phyloP scores from a whole-genome alignment of 37 sponge, comb jelly and placozoan species.

The Haliclona indistincta region DNA sequence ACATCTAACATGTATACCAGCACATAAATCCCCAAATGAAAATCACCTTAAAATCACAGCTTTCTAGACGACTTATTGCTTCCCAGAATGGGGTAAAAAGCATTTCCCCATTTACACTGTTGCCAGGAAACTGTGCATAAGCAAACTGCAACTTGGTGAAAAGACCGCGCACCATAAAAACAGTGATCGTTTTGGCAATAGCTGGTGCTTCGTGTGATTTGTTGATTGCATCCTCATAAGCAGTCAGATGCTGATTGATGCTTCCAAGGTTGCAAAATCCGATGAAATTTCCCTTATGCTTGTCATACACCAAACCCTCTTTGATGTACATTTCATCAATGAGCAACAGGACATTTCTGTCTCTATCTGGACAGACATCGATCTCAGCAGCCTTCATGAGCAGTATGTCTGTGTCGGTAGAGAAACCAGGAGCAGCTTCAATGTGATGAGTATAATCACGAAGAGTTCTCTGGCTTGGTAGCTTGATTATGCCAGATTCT shows the following conservation, averaged over 20 bases:
- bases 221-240: constrained; percentile 1
- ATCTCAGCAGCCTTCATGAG: constrained; percentile 16
- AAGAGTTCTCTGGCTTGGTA: constrained; percentile 47
- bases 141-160: neutral
- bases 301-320: constrained; percentile 27
- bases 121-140: constrained; percentile 32
- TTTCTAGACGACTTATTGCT: constrained; percentile 8
- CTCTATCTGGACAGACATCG: neutral
- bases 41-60: constrained; percentile 12
- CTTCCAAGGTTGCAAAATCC: constrained; percentile 6
- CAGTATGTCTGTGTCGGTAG: constrained; percentile 24
- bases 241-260: constrained; percentile 4
- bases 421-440: constrained; percentile 26
- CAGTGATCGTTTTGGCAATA: constrained; percentile 10
- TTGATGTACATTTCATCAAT: constrained; percentile 20
- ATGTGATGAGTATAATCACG: constrained; percentile 48
- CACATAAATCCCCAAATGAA: neutral
- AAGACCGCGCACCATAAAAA: constrained; percentile 19
- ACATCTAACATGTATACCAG: too few species aligned
- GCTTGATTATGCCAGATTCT: constrained; percentile 20
- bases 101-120: neutral
- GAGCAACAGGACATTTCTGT: constrained; percentile 30
- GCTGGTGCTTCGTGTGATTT: too few species aligned
- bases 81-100: constrained; percentile 1
- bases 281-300: constrained; percentile 2